These are phyloP conservation scores for Syngnathoides biaculeatus DNA, from an alignment of 2,113 vertebrate genomes.

Conservation along the genomic window DNA sequence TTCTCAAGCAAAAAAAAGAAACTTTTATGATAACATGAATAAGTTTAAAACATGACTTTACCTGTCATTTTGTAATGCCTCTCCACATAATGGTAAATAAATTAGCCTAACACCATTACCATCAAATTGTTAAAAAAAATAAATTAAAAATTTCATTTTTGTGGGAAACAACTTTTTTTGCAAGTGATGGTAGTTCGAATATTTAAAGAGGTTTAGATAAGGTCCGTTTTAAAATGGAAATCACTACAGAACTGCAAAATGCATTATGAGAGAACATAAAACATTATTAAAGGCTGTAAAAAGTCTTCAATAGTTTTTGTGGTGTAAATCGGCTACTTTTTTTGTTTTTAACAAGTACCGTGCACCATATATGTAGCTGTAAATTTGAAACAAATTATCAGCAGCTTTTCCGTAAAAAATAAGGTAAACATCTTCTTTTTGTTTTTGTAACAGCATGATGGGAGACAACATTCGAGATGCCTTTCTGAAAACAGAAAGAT, in stretches of 20 bases:
- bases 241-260: neutral
- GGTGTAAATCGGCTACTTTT: neutral
- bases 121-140: neutral
- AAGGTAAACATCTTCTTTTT: neutral
- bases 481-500: conserved; percentile 2
- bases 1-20: too few species aligned
- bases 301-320: neutral
- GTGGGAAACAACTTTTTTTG: neutral
- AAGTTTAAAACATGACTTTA: neutral
- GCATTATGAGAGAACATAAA: neutral
- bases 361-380: neutral
- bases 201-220: neutral
- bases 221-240: neutral
- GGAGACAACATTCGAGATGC: neutral
- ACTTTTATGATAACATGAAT: too few species aligned
- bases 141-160: conserved; percentile 9
- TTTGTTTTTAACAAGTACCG: neutral
- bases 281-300: neutral
- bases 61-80: neutral
- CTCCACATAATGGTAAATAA: neutral
- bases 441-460: neutral
- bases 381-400: neutral
- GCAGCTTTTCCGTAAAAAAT: neutral
- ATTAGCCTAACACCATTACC: neutral
- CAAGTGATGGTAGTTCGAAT: neutral